Evolutionary conservation across 2,888 invertebrate genomes (phyloP), one percentile per base, ranked within the genome.

Genomic region (Dryobota labecula): DNA sequence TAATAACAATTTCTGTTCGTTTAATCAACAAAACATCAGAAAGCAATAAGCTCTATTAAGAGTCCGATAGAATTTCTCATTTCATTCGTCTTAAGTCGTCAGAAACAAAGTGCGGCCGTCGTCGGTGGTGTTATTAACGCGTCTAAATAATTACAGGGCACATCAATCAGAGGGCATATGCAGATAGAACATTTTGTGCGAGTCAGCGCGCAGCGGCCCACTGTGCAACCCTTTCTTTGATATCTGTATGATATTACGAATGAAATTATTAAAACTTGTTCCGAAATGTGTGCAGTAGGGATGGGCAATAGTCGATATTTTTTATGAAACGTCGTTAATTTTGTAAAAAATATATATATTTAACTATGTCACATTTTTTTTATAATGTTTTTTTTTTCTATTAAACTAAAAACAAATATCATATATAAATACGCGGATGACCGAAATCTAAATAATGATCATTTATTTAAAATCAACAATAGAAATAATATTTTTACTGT

Each of bases 81-180:
- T 95, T 94, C 93, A 94, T 95, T 95, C 93, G 95, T 95, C 95
- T 96, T 94, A 92, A 94, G 94, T 95, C 95, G 93, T 95, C 95
- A 94, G 91, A 94, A 95, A 95, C 95, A 94, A 94, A 96, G 95
- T 95, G 95, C 94, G 92, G 92, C 93, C 92, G 91, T 94, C 93
- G 89, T 92, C 94, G 90, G 93, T 92, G 94, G 94, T 96, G 94
- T 96, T 96, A 96, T 96, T 96, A 96, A 93, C 94, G 94, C 94
- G 96, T 96, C 96, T 92, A 93, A 93, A 95, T 96, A 96, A 96
- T 96, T 96, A 96, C 94, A 96, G 95, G 92, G 94, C 91, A 94
- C 96, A 96, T 96, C 96, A 96, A 96, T 96, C 96, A 96, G 91
- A 88, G 88, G 90, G 91, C 94, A 94, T 92, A 95, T 94, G 95